Evolutionary conservation across 2,888 invertebrate genomes (phyloP).

Genomic region (Philaethria dido): DNA sequence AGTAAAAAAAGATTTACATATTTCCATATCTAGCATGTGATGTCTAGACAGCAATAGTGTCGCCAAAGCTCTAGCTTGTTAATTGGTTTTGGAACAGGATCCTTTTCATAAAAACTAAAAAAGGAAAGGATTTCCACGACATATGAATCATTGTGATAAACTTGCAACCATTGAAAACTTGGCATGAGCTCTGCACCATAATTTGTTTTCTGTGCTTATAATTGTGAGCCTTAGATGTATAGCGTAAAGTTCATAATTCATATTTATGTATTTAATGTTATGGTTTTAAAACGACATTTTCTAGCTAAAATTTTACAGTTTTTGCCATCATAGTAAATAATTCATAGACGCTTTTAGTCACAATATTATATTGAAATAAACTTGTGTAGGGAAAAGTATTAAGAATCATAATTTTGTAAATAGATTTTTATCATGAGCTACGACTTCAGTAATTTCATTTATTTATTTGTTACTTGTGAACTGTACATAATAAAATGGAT

Average conservation of each 20-base stretch:
- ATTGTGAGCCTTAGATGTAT: background rate
- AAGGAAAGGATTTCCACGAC: conserved; percentile 44
- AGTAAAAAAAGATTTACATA: background rate
- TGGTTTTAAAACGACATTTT: conserved; percentile 17
- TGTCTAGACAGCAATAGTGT: conserved; percentile 41
- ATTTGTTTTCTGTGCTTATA: background rate
- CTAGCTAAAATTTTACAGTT: conserved; percentile 1
- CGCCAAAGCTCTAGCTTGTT: conserved; percentile 40
- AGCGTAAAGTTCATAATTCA: conserved; percentile 33
- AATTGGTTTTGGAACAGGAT: conserved; percentile 44
- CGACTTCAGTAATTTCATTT: too few relatives aligned
- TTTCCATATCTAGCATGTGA: conserved; percentile 26
- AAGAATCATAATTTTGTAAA: too few relatives aligned
- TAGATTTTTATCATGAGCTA: too few relatives aligned
- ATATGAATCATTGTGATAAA: conserved; percentile 49
- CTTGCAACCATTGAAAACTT: conserved; percentile 47
- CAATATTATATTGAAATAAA: background rate
- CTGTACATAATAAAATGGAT: background rate
- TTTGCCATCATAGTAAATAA: background rate
- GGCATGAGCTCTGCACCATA: conserved; percentile 42
- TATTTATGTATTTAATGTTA: background rate
- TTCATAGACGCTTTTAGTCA: background rate
- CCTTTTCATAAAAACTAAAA: conserved; percentile 42
- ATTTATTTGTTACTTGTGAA: background rate
- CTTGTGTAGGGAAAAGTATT: too few relatives aligned